Evolutionary conservation across 1,140 invertebrate species (phyloP).

Genomic region (Dendroctonus ponderosae): DNA sequence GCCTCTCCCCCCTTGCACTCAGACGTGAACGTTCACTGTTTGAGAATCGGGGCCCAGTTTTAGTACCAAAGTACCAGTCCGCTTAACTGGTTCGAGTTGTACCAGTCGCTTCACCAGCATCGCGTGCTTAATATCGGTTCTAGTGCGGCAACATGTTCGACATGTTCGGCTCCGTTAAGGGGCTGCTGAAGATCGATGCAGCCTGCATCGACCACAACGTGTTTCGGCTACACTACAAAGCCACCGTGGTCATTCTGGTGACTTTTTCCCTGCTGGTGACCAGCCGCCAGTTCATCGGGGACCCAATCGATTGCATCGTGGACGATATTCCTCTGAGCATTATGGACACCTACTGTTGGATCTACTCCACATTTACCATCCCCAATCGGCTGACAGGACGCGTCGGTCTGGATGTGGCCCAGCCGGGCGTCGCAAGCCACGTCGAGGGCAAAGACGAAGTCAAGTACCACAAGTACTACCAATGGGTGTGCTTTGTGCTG

Average conservation of each 20-base stretch:
- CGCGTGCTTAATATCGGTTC: background rate
- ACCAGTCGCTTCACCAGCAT: no score
- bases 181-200: conserved; percentile 83
- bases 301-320: conserved; percentile 92
- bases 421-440: conserved; percentile 71
- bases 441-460: conserved; percentile 73
- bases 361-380: conserved; percentile 89
- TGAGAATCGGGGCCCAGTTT: no score
- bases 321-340: conserved; percentile 81
- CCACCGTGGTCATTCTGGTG: conserved; percentile 85
- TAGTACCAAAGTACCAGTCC: no score
- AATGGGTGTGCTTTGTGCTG: conserved; percentile 93
- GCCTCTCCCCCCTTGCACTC: no score
- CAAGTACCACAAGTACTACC: conserved; percentile 94
- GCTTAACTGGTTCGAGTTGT: no score
- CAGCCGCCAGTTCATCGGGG: conserved; percentile 92
- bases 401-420: conserved; percentile 72
- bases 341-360: conserved; percentile 96
- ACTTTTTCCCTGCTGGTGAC: conserved; percentile 91
- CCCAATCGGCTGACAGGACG: conserved; percentile 69
- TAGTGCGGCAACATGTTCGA: conserved; percentile 74
- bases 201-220: conserved; percentile 94
- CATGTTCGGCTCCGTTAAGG: conserved; percentile 90
- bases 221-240: conserved; percentile 92
- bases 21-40: no score